Evolutionary conservation across 1,140 invertebrate species (phyloP).

Genomic region (Anagrus nilaparvatae): DNA sequence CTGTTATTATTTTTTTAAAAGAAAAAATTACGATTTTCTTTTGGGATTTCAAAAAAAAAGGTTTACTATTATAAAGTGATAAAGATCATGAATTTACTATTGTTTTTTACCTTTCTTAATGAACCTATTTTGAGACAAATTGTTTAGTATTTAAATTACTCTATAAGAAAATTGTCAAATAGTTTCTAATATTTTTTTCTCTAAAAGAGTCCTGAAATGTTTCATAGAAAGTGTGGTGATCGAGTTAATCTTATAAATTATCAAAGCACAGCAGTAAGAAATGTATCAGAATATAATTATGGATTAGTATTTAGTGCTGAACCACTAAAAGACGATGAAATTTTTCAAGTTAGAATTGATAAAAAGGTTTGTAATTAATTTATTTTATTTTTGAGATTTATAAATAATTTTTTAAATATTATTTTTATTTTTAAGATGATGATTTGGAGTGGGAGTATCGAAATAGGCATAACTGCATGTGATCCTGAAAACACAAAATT

Average conservation of each 20-base stretch:
- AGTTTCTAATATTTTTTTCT: too few relatives aligned
- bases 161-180: too few relatives aligned
- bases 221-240: constrained; percentile 72
- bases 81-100: too few relatives aligned
- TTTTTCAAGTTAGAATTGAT: constrained; percentile 84
- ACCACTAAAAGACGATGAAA: constrained; percentile 68
- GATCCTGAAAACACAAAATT: constrained; percentile 73
- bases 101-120: too few relatives aligned
- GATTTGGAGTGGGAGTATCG: constrained; percentile 83
- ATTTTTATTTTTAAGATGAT: constrained; percentile 45
- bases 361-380: constrained; percentile 55
- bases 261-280: constrained; percentile 70
- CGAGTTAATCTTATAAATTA: constrained; percentile 70
- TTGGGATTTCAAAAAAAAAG: too few relatives aligned
- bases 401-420: constrained; percentile 5
- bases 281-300: constrained; percentile 71
- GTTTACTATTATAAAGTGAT: too few relatives aligned
- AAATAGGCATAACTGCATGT: constrained; percentile 80
- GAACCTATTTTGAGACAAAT: too few relatives aligned
- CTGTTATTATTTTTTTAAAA: too few relatives aligned
- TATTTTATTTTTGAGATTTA: background rate
- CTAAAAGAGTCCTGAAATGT: too few relatives aligned
- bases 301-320: constrained; percentile 75
- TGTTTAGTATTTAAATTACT: too few relatives aligned
- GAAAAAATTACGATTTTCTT: too few relatives aligned